Evolutionary conservation across 2,113 vertebrate genomes (phyloP), one percentile per base, ranked within the genome.

Genomic region (Polypterus bichir): DNA sequence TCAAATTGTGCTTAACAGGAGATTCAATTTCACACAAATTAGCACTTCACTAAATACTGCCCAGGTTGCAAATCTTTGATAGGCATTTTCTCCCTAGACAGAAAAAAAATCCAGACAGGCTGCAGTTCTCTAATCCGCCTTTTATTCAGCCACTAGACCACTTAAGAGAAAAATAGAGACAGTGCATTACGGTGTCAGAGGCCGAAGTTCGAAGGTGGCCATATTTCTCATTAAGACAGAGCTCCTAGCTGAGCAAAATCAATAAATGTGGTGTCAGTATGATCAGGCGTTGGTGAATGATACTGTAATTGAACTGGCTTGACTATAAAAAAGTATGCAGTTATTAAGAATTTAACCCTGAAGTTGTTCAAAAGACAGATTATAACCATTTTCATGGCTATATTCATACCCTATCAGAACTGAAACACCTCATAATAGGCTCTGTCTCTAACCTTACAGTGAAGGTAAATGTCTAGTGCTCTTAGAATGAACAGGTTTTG

Each of bases 221-320:
- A 74, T 74, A 67, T 76, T 84, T 83, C 76, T 85, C 81, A 76
- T 84, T 82, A 84, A 77, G 79, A 72, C 74, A 70, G 73, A 74
- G 68, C 67, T 69, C 72, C 73, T 76, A 75, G 77, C 76, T 74
- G 73, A 72, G 71, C 64, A 54, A 71, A 75, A 81, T 82, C 74
- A 74, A 83, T 83, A 83, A 70, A 75, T 79, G 79, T 78, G 59
- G 71, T 74, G 73, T 76, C 71, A 77, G 79, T 75, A 76, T 79
- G 75, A 80, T 80, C 79, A 76, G 64, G 76, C 7, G 67, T 77
- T 76, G 62, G 68, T 73, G 75, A 81, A 84, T 72, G 77, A 68
- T 61, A 61, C 77, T 86, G 80, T 83, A 81, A 83, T 78, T 80
- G 78, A 78, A 69, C 73, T 79, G 71, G 71, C 64, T 62, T 27